Evolutionary conservation across 2,797 vertebrate species (phyloP), one percentile per base, ranked within the genome.

Genomic region (Hipposideros larvatus): DNA sequence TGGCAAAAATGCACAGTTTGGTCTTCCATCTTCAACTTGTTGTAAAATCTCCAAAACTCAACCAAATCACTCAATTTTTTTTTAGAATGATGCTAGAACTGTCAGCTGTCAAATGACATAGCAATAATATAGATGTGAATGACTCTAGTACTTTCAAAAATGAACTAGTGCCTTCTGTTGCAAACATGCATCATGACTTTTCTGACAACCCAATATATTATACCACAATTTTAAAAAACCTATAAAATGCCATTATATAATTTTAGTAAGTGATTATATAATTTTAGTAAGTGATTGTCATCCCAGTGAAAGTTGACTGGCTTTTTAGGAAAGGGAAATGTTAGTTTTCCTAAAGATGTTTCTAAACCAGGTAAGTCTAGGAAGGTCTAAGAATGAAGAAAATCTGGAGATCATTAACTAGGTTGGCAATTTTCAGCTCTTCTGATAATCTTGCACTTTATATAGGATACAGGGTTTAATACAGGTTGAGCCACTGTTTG

Each of bases 341-440:
- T 65, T 71, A 71, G 11, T 89, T 80, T 91, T 88, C 90, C 11
- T 48, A 65, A 89, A n/a, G 59, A 34, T 41, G 84, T 88, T 95
- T 55, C 55, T 73, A 41, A 92, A 70, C 37, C 37, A 37, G 37
- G 34, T 6, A 3, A 59, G 43, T 90, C 9, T 61, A 22, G 11
- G 55, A 80, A n/a, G 41, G 19, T 80, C 18, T 55, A 61, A 95
- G 86, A 95, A 59, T 48, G 61, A n/a, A 31, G 10, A 79, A 41
- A 90, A 37, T 65, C 14, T 90, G 43, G 48, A 87, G 43, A 51
- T 92, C 46, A 22, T 78, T 68, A 82, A 70, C 57, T 59, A 71
- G 37, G 15, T 75, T 87, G 37, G 21, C 55, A 65, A 19, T 73
- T 89, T 88, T 66, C 26, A 85, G n/a, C 53, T 82, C 26, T 83